Percentiles rank a stretch among this genome's conserved stretches.
phyloP scores from a whole-genome alignment of 2,888 invertebrate genomes.

The Anodontia alba region DNA sequence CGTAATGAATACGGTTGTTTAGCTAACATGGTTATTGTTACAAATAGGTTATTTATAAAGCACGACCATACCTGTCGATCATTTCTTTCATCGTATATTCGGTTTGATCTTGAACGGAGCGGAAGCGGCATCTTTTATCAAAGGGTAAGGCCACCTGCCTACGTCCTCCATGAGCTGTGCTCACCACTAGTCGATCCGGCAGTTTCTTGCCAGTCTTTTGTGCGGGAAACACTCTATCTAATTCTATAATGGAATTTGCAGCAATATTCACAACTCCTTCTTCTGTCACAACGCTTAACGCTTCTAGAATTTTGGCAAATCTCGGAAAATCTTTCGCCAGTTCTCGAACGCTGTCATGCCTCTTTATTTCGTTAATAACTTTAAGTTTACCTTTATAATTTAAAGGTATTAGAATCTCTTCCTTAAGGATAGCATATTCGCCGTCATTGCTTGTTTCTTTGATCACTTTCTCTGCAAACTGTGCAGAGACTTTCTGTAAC shows the following conservation, averaged over 20 bases:
- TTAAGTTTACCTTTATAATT: conserved; percentile 28
- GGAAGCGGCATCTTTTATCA: neutral
- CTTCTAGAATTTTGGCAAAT: conserved; percentile 4
- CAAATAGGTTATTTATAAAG: too few relatives aligned
- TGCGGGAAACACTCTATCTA: conserved; percentile 12
- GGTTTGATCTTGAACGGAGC: neutral
- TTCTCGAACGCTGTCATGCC: neutral
- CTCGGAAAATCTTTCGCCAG: conserved; percentile 10
- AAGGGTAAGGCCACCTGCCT: neutral
- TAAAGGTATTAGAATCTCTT: conserved; percentile 21
- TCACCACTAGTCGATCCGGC: neutral
- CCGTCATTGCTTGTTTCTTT: neutral
- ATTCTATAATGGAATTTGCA: neutral
- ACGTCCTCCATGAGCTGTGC: neutral
- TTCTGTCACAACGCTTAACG: neutral
- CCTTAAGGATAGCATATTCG: neutral
- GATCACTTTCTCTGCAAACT: neutral
- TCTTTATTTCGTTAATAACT: neutral
- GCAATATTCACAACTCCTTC: neutral
- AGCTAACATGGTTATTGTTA: too few relatives aligned
- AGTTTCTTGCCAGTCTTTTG: neutral
- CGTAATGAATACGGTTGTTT: too few relatives aligned
- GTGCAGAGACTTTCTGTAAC: neutral
- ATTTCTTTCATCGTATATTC: neutral
- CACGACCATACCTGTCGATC: neutral